Evolutionary conservation across 2,888 invertebrate genomes (phyloP).

Genomic region (Plagiodera versicolora): DNA sequence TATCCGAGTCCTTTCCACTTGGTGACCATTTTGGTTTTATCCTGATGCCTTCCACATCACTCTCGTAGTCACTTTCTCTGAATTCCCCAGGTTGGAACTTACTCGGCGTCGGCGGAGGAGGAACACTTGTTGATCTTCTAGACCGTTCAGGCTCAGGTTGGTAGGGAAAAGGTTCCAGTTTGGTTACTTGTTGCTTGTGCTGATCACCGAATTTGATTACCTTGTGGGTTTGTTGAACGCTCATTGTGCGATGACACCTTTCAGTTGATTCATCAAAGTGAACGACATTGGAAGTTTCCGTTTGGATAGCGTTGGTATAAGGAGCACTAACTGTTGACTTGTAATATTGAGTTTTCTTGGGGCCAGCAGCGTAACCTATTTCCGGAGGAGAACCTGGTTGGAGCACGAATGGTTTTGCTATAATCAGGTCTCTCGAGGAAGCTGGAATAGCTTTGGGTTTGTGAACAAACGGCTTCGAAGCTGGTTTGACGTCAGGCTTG

Average conservation of each 20-base stretch:
- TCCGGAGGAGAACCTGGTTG: conserved; percentile 64
- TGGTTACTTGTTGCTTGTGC: conserved; percentile 42
- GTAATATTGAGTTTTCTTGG: conserved; percentile 58
- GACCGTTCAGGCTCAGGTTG: conserved; percentile 54
- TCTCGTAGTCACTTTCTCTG: conserved; percentile 71
- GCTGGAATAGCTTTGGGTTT: conserved; percentile 60
- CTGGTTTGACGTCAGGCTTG: conserved; percentile 52
- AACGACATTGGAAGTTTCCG: conserved; percentile 70
- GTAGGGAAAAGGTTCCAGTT: conserved; percentile 56
- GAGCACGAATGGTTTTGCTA: conserved; percentile 51
- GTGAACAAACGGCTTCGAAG: conserved; percentile 53
- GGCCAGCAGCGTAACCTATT: conserved; percentile 60
- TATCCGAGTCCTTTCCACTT: conserved; percentile 60
- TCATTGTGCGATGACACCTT: conserved; percentile 65
- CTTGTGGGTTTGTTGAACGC: conserved; percentile 69
- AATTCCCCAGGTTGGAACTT: conserved; percentile 69
- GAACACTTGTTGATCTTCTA: conserved; percentile 49
- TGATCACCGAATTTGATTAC: conserved; percentile 68
- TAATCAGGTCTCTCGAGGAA: conserved; percentile 41
- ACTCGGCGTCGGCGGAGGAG: conserved; percentile 62
- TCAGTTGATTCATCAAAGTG: conserved; percentile 72
- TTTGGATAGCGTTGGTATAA: conserved; percentile 64
- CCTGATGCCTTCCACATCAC: conserved; percentile 63
- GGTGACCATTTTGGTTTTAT: conserved; percentile 70
- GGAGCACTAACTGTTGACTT: conserved; percentile 60